Evolutionary conservation across 2,888 invertebrate species (phyloP).

Genomic region (Phanerotoma sp.): DNA sequence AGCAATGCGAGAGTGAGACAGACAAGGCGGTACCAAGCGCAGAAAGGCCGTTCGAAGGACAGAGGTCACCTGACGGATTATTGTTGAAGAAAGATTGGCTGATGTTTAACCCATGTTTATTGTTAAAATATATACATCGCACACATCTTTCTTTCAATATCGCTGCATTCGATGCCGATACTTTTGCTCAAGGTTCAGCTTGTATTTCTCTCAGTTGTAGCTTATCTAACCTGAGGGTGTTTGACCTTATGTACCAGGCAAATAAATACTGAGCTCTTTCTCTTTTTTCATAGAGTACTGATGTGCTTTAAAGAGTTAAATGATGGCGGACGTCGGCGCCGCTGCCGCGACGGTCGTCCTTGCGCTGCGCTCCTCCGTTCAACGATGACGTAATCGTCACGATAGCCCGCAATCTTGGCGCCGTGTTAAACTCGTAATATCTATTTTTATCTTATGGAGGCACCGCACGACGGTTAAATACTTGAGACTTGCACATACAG

Average conservation of each 20-base stretch:
- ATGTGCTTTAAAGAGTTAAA: background rate
- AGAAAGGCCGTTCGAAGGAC: conserved; percentile 54
- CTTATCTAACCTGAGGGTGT: conserved; percentile 50
- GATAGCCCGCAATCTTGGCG: conserved; percentile 63
- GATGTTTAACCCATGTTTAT: too few relatives aligned
- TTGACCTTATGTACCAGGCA: conserved; percentile 41
- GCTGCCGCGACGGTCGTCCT: conserved; percentile 19
- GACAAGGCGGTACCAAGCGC: conserved; percentile 11
- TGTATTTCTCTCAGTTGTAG: conserved; percentile 1
- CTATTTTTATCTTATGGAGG: conserved; percentile 60
- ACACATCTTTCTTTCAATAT: conserved; percentile 15
- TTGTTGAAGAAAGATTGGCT: conserved; percentile 7
- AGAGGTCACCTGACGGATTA: conserved; percentile 41
- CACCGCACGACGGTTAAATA: conserved; percentile 31
- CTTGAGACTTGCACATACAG: conserved; percentile 13
- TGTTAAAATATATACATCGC: too few relatives aligned
- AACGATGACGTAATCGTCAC: conserved; percentile 60
- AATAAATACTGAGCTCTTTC: background rate
- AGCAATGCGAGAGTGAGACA: background rate
- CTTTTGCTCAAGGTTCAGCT: conserved; percentile 38
- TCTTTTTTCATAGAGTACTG: background rate
- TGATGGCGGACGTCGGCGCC: conserved; percentile 26
- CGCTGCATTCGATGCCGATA: background rate
- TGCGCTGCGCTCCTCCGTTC: conserved; percentile 50
- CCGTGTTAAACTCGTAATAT: conserved; percentile 62